Conservation (phyloP, 2,797 vertebrate species). For the Sebastolobus alascanus region DNA sequence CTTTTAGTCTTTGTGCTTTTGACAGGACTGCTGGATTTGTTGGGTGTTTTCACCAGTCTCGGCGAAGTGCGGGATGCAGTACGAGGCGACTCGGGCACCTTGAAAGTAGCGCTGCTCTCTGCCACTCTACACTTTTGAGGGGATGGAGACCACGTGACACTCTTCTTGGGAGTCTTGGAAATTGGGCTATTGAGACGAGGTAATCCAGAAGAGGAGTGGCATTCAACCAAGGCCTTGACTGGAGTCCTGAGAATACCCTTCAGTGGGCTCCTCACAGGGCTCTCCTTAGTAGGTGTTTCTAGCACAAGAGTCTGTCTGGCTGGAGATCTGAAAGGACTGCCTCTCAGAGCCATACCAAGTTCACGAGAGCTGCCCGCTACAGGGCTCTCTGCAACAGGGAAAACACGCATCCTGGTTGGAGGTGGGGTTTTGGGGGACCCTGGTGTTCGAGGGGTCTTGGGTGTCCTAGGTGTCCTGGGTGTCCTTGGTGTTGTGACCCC, state of each 20-base stretch:
- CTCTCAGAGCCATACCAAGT: constrained; percentile 48
- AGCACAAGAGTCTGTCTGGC: constrained; percentile 58
- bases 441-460: constrained; percentile 25
- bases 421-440: constrained; percentile 57
- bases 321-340: constrained; percentile 76
- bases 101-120: constrained; percentile 58
- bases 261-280: constrained; percentile 65
- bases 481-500: no score
- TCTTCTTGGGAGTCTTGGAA: constrained; percentile 73
- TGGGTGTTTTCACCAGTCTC: constrained; percentile 56
- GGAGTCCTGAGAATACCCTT: constrained; percentile 85
- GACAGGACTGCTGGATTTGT: constrained; percentile 51
- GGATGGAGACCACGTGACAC: constrained; percentile 85
- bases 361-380: constrained; percentile 38
- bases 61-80: constrained; percentile 59
- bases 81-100: constrained; percentile 77
- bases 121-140: constrained; percentile 56
- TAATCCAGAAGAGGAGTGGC: constrained; percentile 29
- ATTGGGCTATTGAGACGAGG: constrained; percentile 61
- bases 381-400: constrained; percentile 61
- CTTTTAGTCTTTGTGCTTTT: constrained; percentile 51
- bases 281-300: constrained; percentile 69
- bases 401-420: constrained; percentile 33
- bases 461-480: constrained; percentile 23
- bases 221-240: constrained; percentile 59